A percentile compares a stretch with the other conserved stretches of the same genome.
phyloP scores from a whole-genome alignment of 2,888 invertebrate genomes.

The Dryobotodes eremita region DNA sequence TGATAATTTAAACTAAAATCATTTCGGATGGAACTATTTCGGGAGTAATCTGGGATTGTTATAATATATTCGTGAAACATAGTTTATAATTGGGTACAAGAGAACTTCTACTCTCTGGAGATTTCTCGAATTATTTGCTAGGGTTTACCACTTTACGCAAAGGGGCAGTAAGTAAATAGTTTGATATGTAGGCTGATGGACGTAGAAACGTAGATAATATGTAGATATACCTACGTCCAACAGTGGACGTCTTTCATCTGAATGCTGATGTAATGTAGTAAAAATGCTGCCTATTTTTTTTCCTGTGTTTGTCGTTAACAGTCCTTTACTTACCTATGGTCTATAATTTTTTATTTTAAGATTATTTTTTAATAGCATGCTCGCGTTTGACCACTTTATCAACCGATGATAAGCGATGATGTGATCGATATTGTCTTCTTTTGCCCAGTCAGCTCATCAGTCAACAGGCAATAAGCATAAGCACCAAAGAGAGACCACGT shows the following conservation, averaged over 20 bases:
- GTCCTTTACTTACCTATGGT: neutral
- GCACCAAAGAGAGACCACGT: neutral
- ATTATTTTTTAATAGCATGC: too few relatives aligned
- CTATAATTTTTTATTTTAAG: too few relatives aligned
- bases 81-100: constrained; percentile 43
- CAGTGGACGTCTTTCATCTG: neutral
- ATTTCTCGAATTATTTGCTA: constrained; percentile 11
- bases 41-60: constrained; percentile 32
- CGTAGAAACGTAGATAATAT: neutral
- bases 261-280: neutral
- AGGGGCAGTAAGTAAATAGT: constrained; percentile 10
- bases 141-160: constrained; percentile 13
- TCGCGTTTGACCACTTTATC: neutral
- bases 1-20: constrained; percentile 29
- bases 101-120: constrained; percentile 15
- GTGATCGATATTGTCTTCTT: neutral
- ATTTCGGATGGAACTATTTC: constrained; percentile 34
- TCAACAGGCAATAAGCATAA: neutral
- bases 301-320: too few relatives aligned
- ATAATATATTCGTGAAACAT: constrained; percentile 39
- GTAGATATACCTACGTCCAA: neutral
- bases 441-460: neutral
- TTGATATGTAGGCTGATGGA: neutral
- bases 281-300: neutral
- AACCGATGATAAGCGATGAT: neutral